These are phyloP conservation scores for Channallabes apus DNA, from an alignment of 2,797 vertebrate species.

Conservation along the genomic window DNA sequence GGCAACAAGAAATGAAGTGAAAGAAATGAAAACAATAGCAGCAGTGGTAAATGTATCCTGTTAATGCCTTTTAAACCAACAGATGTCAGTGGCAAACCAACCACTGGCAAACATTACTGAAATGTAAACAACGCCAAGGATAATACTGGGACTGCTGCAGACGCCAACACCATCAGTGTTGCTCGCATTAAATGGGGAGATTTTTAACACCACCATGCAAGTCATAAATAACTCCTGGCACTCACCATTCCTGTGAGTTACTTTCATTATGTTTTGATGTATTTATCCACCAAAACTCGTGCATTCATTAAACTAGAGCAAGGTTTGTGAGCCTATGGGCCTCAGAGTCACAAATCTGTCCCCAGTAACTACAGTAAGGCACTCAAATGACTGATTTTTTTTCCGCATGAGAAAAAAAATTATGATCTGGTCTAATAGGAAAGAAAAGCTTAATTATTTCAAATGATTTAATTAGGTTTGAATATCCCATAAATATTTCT, in stretches of 20 bases:
- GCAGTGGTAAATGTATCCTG: not conserved
- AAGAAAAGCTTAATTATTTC: not conserved
- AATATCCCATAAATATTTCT: too few relatives aligned
- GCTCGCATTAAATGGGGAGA: not conserved
- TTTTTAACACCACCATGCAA: not conserved
- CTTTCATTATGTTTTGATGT: not conserved
- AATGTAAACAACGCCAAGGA: not conserved
- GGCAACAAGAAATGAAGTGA: not conserved
- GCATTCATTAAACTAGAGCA: not conserved
- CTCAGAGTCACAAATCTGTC: not conserved
- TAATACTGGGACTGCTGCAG: not conserved
- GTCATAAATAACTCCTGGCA: not conserved
- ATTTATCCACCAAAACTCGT: not conserved
- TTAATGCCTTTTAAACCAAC: not conserved
- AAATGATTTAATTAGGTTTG: too few relatives aligned
- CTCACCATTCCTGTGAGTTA: not conserved
- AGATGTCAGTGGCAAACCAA: not conserved
- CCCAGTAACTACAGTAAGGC: not conserved
- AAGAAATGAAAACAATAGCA: not conserved
- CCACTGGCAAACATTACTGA: not conserved
- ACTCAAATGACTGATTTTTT: not conserved
- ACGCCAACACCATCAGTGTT: not conserved
- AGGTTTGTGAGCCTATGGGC: not conserved
- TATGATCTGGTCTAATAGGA: not conserved
- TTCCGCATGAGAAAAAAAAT: too few relatives aligned